Evolutionary conservation across 2,113 vertebrate species (phyloP).

Genomic region (Piprites chloris): DNA sequence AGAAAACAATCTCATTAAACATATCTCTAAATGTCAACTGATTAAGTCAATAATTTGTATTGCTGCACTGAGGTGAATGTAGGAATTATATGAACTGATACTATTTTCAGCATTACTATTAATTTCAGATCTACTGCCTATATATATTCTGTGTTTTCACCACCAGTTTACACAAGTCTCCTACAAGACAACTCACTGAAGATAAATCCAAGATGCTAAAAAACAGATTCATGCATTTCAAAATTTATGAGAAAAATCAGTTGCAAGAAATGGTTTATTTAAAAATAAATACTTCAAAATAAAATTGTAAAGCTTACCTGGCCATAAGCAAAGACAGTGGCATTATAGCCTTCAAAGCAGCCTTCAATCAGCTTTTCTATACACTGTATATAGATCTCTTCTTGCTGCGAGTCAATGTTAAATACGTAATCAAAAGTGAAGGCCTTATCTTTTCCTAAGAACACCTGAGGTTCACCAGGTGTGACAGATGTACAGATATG

Average conservation of each 20-base stretch:
- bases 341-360: slow-evolving; percentile 97
- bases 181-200: not conserved
- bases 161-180: not conserved
- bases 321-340: slow-evolving; percentile 96
- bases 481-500: slow-evolving; percentile 96
- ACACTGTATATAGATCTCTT: slow-evolving; percentile 85
- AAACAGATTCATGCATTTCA: not conserved
- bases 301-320: slow-evolving; percentile 76
- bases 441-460: slow-evolving; percentile 96
- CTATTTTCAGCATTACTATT: not conserved
- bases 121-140: not conserved
- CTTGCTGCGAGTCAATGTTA: slow-evolving; percentile 90
- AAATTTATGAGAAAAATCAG: not conserved
- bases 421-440: slow-evolving; percentile 96
- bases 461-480: slow-evolving; percentile 92
- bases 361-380: slow-evolving; percentile 95
- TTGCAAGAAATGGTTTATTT: not conserved
- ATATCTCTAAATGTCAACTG: not conserved
- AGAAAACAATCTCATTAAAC: not conserved
- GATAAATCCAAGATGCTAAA: not conserved
- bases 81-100: not conserved
- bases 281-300: not conserved
- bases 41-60: not conserved
- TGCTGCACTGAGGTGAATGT: not conserved
- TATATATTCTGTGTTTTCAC: not conserved